A percentile compares a stretch with the other conserved stretches of the same genome.
Conservation (phyloP, 2,797 vertebrate species). For the Chloroceryle amazona region DNA sequence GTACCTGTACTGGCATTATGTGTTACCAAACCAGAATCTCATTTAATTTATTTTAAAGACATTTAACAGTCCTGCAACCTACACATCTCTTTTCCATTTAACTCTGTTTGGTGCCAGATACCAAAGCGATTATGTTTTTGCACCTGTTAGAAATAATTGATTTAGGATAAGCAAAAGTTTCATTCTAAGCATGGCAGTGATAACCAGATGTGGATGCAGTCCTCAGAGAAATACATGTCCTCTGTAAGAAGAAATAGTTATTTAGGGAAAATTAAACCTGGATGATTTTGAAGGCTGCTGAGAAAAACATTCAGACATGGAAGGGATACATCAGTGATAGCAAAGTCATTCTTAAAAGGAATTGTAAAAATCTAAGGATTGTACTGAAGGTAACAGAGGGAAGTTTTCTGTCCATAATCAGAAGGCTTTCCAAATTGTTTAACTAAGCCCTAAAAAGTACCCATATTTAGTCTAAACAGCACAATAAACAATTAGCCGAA, state of each 20-base stretch:
- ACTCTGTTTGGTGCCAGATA: not conserved
- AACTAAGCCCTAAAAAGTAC: not conserved
- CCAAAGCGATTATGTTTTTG: not conserved
- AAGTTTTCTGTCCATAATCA: not conserved
- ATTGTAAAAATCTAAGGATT: not conserved
- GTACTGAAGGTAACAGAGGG: not conserved
- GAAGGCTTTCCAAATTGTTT: not conserved
- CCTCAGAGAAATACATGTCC: not conserved
- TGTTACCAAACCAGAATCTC: slow-evolving; percentile 29
- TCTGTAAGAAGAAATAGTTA: not conserved
- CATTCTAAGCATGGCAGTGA: not conserved
- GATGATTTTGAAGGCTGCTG: not conserved
- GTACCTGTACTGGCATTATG: slow-evolving; percentile 21
- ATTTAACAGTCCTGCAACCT: not conserved
- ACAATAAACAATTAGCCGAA: not conserved
- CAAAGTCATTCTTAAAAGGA: not conserved
- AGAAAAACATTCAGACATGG: not conserved
- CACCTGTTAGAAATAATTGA: not conserved
- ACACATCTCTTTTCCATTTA: not conserved
- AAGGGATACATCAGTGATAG: not conserved
- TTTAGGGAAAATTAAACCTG: not conserved
- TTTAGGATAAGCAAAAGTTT: not conserved
- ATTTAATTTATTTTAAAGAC: slow-evolving; percentile 57
- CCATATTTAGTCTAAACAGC: not conserved
- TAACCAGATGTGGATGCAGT: not conserved